These are phyloP conservation scores for Hiodon tergisus DNA, from an alignment of 2,113 vertebrate genomes.

Conservation along the genomic window DNA sequence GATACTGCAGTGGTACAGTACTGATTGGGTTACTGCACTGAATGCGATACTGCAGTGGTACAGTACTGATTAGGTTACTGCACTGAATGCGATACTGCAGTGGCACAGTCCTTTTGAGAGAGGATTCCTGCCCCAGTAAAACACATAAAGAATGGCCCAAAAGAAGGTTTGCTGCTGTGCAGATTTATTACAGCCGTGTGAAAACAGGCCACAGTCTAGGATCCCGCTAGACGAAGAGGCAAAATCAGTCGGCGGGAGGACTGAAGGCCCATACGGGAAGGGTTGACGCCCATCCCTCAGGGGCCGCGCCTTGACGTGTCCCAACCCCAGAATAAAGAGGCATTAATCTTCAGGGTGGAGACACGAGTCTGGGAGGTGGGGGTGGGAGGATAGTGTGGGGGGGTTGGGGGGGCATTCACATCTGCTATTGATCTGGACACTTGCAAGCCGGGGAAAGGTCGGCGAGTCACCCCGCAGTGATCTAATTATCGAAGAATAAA, in stretches of 20 bases:
- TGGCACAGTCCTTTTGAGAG: background rate
- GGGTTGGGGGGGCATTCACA: background rate
- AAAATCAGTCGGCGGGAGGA: background rate
- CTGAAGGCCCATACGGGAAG: background rate
- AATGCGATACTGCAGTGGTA: too few species aligned
- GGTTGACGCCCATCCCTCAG: background rate
- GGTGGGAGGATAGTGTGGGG: background rate
- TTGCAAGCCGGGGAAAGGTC: slow-evolving; percentile 16
- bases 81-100: background rate
- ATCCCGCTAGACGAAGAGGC: background rate
- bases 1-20: too few species aligned
- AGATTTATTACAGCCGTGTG: background rate
- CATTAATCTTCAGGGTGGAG: slow-evolving; percentile 19
- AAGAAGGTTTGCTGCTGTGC: background rate
- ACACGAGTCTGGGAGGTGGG: background rate
- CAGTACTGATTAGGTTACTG: too few species aligned
- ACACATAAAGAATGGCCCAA: background rate
- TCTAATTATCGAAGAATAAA: slow-evolving; percentile 16
- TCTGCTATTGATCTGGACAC: slow-evolving; percentile 22
- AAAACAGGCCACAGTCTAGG: background rate
- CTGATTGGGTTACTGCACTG: too few species aligned
- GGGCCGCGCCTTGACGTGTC: background rate
- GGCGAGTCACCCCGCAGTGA: slow-evolving; percentile 7
- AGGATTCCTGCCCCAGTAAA: background rate
- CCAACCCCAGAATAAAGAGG: slow-evolving; percentile 4